Conservation (phyloP, 2,797 vertebrate genomes). For the Malacoctenus gilli region DNA sequence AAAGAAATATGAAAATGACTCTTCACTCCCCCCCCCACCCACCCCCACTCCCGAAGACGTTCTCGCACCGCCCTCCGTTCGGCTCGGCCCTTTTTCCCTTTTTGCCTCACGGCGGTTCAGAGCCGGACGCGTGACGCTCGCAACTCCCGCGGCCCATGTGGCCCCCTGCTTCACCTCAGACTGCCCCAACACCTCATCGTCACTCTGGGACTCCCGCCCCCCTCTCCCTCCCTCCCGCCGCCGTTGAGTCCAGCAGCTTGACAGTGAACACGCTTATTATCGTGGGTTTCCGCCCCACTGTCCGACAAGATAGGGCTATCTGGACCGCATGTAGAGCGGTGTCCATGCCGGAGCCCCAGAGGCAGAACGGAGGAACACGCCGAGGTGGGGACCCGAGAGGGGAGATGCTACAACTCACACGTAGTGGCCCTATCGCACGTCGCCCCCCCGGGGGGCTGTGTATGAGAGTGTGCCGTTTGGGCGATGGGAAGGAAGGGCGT, state of each 20-base stretch:
- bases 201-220: too few relatives aligned
- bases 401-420: constrained; percentile 61
- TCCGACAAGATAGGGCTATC: constrained; percentile 66
- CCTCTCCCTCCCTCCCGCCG: too few relatives aligned
- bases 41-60: constrained; percentile 8
- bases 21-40: too few relatives aligned
- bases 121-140: constrained; percentile 41
- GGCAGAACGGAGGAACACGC: constrained; percentile 67
- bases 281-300: constrained; percentile 40
- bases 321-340: constrained; percentile 50
- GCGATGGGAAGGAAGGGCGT: constrained; percentile 37
- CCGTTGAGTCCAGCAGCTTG: too few relatives aligned
- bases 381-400: constrained; percentile 63
- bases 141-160: constrained; percentile 12
- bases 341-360: constrained; percentile 63
- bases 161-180: constrained; percentile 38
- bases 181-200: constrained; percentile 65
- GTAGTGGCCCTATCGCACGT: constrained; percentile 58
- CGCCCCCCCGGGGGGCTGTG: constrained; percentile 67
- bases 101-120: constrained; percentile 56
- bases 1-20: constrained; percentile 55
- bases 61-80: constrained; percentile 2
- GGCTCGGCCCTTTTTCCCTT: constrained; percentile 15
- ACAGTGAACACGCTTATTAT: constrained; percentile 56
- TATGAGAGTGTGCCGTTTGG: constrained; percentile 55